Evolutionary conservation across 1,140 invertebrate genomes (phyloP).

Genomic region (Aphaenogaster floridana): DNA sequence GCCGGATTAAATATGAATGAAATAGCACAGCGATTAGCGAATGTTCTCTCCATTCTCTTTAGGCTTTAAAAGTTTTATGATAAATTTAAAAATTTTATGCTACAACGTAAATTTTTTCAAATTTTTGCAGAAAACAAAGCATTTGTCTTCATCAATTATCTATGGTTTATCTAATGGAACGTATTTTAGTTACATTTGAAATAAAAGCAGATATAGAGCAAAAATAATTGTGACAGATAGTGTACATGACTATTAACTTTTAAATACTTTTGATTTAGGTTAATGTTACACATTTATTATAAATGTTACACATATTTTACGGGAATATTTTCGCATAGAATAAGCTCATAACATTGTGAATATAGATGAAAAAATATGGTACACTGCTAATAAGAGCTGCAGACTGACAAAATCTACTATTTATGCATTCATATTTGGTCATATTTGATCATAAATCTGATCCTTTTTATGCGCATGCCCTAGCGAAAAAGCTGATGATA

Average conservation of each 20-base stretch:
- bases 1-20: background rate
- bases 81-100: background rate
- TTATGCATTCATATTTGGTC: constrained; percentile 19
- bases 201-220: background rate
- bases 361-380: constrained; percentile 16
- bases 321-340: background rate
- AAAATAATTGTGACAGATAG: constrained; percentile 23
- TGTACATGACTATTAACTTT: background rate
- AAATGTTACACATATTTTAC: background rate
- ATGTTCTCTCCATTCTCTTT: background rate
- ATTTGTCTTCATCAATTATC: background rate
- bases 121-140: background rate
- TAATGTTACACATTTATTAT: constrained; percentile 25
- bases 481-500: background rate
- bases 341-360: background rate
- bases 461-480: background rate
- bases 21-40: background rate
- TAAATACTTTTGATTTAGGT: background rate
- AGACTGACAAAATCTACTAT: background rate
- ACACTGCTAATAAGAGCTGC: background rate
- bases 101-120: background rate
- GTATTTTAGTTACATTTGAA: constrained; percentile 9
- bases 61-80: background rate
- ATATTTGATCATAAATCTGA: background rate
- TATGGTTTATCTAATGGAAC: background rate